phyloP scores from a whole-genome alignment of 2,797 vertebrate genomes.

The Microctenopoma stevenorrisi region DNA sequence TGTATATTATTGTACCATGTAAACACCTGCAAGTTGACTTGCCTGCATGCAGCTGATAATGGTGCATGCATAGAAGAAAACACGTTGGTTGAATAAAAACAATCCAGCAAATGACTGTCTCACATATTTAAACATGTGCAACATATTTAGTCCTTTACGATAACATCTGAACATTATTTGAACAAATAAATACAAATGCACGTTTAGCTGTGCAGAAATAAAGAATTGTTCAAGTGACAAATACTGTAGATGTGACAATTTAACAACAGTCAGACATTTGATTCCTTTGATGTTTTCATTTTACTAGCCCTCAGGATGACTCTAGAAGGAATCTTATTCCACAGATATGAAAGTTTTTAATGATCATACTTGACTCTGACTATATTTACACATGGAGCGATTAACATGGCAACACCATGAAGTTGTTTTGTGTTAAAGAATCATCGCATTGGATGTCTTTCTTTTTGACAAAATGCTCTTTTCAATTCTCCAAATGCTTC shows the following conservation, averaged over 20 bases:
- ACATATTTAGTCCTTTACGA: conserved; percentile 1
- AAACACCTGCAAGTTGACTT: conserved; percentile 34
- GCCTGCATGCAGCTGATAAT: conserved; percentile 2
- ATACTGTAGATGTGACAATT: neutral
- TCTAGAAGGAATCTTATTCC: conserved; percentile 1
- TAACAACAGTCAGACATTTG: conserved; percentile 2
- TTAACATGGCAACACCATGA: conserved; percentile 5
- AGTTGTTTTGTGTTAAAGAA: neutral
- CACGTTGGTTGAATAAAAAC: neutral
- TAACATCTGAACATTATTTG: neutral
- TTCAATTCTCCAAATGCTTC: too few relatives aligned
- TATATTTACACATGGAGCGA: conserved; percentile 30
- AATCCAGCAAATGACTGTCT: neutral
- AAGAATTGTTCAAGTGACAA: neutral
- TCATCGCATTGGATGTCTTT: neutral
- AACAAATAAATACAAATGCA: conserved; percentile 5
- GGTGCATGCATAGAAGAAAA: conserved; percentile 6
- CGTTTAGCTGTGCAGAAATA: conserved; percentile 12
- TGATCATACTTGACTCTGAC: conserved; percentile 4
- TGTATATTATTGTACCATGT: conserved; percentile 48
- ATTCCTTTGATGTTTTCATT: conserved; percentile 26
- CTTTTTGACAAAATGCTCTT: too few relatives aligned
- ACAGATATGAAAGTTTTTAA: conserved; percentile 19
- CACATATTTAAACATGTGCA: neutral
- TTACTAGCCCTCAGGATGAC: neutral